Evolutionary conservation across 2,888 invertebrate genomes (phyloP).

Genomic region (Cheiracanthium punctorium): DNA sequence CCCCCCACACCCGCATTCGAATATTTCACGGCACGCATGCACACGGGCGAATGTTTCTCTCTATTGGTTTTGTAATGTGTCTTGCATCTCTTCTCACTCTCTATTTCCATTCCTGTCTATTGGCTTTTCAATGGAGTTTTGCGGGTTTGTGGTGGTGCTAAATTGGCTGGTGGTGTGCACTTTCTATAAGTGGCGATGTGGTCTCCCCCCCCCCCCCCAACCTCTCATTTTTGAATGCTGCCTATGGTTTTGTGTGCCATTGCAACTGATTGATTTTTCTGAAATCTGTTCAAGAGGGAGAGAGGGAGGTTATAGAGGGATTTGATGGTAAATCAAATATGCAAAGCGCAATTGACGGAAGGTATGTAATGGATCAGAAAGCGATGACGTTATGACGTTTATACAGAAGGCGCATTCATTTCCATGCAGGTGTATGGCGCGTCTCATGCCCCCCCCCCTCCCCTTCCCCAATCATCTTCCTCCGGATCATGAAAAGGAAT

Average conservation of each 20-base stretch:
- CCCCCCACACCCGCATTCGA: neutral
- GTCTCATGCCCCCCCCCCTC: too few relatives aligned
- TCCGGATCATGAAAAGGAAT: too few relatives aligned
- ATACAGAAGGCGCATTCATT: too few relatives aligned
- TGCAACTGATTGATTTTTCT: slow-evolving; percentile 12
- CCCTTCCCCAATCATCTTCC: too few relatives aligned
- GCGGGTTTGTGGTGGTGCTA: neutral
- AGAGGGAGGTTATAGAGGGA: neutral
- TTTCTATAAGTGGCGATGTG: neutral
- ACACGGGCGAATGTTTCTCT: too few relatives aligned
- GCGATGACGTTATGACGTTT: too few relatives aligned
- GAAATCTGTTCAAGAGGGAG: neutral
- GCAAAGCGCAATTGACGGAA: too few relatives aligned
- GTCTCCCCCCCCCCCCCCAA: too few relatives aligned
- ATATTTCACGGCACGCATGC: too few relatives aligned
- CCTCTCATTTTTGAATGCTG: neutral
- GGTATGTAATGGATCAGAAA: too few relatives aligned
- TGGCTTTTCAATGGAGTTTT: slow-evolving; percentile 43
- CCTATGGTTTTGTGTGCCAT: neutral
- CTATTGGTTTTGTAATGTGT: slow-evolving; percentile 53
- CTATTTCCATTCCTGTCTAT: neutral
- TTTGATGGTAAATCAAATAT: neutral
- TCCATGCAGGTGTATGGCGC: too few relatives aligned
- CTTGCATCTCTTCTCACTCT: slow-evolving; percentile 32
- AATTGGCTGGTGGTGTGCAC: neutral